phyloP scores from a whole-genome alignment of 2,113 vertebrate genomes.

The Hippocampus comes region DNA sequence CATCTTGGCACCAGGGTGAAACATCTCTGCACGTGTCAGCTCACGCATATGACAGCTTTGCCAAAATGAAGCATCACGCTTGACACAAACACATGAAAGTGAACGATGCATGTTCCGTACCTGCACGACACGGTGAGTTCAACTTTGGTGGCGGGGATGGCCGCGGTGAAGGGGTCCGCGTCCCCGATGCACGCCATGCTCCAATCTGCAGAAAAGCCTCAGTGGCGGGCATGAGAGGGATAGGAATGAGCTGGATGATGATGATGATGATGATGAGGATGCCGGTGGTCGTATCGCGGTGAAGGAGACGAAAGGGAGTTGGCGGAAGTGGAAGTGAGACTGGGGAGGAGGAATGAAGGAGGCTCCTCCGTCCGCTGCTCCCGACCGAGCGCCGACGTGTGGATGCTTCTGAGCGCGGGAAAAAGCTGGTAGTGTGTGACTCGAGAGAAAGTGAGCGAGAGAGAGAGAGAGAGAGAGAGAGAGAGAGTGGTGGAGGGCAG shows the following conservation, averaged over 20 bases:
- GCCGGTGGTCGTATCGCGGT: neutral
- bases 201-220: slow-evolving; percentile 39
- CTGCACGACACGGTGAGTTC: slow-evolving; percentile 93
- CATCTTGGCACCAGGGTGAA: neutral
- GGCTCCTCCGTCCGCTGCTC: neutral
- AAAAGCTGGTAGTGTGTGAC: neutral
- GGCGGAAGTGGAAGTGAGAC: neutral
- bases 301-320: neutral
- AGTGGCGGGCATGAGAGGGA: slow-evolving; percentile 43
- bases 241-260: neutral
- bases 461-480: neutral
- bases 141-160: slow-evolving; percentile 93
- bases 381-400: neutral
- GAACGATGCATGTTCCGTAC: slow-evolving; percentile 68
- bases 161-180: slow-evolving; percentile 84
- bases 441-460: neutral
- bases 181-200: slow-evolving; percentile 87
- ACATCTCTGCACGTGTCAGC: neutral
- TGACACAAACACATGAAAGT: too few relatives aligned
- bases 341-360: neutral
- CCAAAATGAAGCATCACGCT: neutral
- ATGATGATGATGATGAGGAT: neutral
- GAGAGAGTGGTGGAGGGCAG: neutral
- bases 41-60: neutral
- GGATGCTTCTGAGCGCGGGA: neutral